Evolutionary conservation across 2,113 vertebrate genomes (phyloP).

Genomic region (Porphyrio hochstetteri): DNA sequence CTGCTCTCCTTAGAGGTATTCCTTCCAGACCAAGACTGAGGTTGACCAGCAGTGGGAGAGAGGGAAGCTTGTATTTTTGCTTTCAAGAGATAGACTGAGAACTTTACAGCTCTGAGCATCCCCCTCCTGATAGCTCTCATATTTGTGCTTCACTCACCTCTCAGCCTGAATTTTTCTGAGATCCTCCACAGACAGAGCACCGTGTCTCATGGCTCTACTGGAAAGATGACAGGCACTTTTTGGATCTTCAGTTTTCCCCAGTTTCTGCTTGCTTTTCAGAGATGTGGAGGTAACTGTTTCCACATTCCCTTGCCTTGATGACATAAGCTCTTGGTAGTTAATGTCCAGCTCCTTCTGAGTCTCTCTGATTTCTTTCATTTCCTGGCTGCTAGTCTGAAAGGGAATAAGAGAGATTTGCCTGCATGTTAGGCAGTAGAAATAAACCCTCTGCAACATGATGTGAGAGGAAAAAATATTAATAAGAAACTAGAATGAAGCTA

Average conservation of each 20-base stretch:
- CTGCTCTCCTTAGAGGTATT: background rate
- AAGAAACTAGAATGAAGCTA: background rate
- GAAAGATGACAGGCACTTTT: conserved; percentile 41
- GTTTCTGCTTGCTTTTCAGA: background rate
- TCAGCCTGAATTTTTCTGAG: conserved; percentile 80
- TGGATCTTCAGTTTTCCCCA: background rate
- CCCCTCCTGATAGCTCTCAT: background rate
- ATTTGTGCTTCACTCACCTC: conserved; percentile 66
- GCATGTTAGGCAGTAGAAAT: background rate
- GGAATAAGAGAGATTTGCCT: background rate
- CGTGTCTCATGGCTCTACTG: conserved; percentile 22
- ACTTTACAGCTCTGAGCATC: background rate
- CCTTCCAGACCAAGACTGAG: background rate
- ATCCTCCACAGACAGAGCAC: conserved; percentile 42
- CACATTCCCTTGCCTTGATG: background rate
- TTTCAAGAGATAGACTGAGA: background rate
- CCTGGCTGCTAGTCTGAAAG: conserved; percentile 55
- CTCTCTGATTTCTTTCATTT: conserved; percentile 25
- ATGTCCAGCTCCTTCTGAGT: conserved; percentile 21
- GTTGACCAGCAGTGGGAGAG: background rate
- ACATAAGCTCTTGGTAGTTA: background rate
- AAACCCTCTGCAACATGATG: background rate
- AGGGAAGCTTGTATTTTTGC: background rate
- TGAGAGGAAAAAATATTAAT: background rate
- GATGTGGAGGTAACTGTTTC: background rate